Conservation (phyloP, 2,113 vertebrate genomes). For the Serinus canaria region DNA sequence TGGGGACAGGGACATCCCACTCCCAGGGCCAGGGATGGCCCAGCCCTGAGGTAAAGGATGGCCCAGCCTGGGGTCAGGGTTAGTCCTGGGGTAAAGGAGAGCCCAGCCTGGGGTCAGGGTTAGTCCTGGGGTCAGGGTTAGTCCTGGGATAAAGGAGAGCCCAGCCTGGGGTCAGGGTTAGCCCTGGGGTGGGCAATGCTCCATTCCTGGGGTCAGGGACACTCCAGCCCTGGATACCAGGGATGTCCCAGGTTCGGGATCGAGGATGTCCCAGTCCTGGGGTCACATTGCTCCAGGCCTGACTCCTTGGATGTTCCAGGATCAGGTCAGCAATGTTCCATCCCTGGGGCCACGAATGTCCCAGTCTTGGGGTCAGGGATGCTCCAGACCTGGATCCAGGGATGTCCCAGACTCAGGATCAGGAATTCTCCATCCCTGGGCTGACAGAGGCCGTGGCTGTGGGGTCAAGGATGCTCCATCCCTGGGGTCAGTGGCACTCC, state of each 20-base stretch:
- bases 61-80: no score
- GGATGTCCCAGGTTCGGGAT: neutral
- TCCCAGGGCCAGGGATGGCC: neutral
- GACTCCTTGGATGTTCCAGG: neutral
- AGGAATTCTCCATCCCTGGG: neutral
- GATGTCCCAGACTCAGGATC: rapidly evolving
- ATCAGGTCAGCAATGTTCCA: neutral
- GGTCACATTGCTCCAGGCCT: neutral
- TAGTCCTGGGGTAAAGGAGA: no score
- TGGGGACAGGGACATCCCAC: neutral
- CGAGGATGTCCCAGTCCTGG: neutral
- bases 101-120: no score
- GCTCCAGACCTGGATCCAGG: rapidly evolving
- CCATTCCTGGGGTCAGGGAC: neutral
- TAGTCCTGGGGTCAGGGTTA: no score
- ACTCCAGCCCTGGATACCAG: neutral
- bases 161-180: neutral
- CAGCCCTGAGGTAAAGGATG: no score
- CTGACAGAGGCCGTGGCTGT: rapidly evolving
- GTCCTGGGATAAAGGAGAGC: no score
- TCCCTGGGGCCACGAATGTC: rapidly evolving
- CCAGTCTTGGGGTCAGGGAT: rapidly evolving
- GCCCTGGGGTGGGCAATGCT: neutral
- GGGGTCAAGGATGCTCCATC: neutral
- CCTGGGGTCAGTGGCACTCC: no score